phyloP scores from a whole-genome alignment of 2,888 invertebrate species.

The Protonemura montana region DNA sequence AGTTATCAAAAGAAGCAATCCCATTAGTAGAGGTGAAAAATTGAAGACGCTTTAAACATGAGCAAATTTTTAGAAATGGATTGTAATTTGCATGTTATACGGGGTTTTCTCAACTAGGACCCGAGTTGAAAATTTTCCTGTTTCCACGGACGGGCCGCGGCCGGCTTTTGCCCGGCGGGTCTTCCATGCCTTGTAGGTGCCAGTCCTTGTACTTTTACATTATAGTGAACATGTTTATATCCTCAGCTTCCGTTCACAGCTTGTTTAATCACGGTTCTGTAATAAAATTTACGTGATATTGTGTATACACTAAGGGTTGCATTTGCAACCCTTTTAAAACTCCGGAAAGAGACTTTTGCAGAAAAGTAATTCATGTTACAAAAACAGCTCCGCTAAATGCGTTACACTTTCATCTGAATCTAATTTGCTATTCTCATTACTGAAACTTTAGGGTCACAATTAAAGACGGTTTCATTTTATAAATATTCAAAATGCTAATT shows the following conservation, averaged over 20 bases:
- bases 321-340: conserved; percentile 1
- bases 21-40: not conserved
- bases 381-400: not conserved
- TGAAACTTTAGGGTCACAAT: not conserved
- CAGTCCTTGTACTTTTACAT: not conserved
- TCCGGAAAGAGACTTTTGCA: not conserved
- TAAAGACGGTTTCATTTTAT: not conserved
- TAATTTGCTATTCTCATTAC: not conserved
- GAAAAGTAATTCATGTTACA: conserved; percentile 3
- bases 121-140: too few relatives aligned
- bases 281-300: conserved; percentile 5
- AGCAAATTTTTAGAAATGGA: not conserved
- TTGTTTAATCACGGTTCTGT: not conserved
- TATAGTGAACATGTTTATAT: not conserved
- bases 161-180: too few relatives aligned
- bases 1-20: not conserved
- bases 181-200: not conserved
- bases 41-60: not conserved
- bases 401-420: not conserved
- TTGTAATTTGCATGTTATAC: not conserved
- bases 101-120: not conserved
- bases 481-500: not conserved
- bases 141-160: too few relatives aligned
- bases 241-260: not conserved
- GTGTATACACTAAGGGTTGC: not conserved